Base-by-base conservation (phyloP, 2,797 vertebrate genomes). In the Leuciscus waleckii region DNA sequence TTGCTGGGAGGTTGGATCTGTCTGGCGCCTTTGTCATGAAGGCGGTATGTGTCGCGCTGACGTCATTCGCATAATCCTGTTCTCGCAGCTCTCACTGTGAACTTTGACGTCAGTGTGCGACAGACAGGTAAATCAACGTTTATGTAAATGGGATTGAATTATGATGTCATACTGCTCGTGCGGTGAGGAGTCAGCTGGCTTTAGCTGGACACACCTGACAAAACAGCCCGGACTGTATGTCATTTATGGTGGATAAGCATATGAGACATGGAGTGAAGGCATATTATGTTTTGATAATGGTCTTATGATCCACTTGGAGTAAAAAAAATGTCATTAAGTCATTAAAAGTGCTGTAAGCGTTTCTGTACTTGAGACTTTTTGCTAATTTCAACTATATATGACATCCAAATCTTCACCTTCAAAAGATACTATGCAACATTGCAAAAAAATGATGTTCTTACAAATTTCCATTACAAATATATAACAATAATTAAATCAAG, bases 131-230 rank as follows among this genome's bases (percentile, higher is more conserved):
- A 79, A 76, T 39, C 41, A 9, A 43, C 51, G 61, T 70, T 35
- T 17, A 67, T 70, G 69, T 65, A 80, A 82, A 0, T 54, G 68
- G 79, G 81, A 32, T 7, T 7, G 76, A 70, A 86, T 70, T 87
- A 75, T 79, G 83, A 51, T 81, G 77, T 76, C 83, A 82, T 1
- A 56, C 79, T 63, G 1, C 73, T 73, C 26, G 5, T 86, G 54
- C 87, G 90, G 86, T 80, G 49, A 51, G 41, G 63, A 56, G 29
- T 83, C 58, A 19, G 43, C 43, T 54, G 41, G 17, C 32, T 68
- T 84, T 87, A 87, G 75, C 88, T 73, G 85, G 54, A 16, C 26
- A 70, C 93, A 94, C 92, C 92, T 95, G 94, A 93, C 87, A 93
- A 88, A 94, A 93, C 91, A 93, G n/a, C 63, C 49, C 88, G 85